Percentiles rank a stretch among this genome's conserved stretches.
phyloP scores from a whole-genome alignment of 1,140 invertebrate genomes.

The Reticulitermes speratus region DNA sequence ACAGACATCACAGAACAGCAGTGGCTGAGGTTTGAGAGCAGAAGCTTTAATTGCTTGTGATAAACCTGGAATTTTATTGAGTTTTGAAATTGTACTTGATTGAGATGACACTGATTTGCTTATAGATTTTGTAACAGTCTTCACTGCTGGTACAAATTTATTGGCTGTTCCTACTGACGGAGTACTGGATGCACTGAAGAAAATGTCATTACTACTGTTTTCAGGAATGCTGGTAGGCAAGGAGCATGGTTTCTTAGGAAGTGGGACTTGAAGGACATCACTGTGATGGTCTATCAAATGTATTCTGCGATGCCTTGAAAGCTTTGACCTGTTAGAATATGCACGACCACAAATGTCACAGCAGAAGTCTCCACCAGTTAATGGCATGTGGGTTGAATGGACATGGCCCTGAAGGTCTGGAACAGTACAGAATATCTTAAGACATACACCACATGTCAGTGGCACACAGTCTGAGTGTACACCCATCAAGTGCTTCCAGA shows the following conservation, averaged over 20 bases:
- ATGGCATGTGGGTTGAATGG: conserved; percentile 50
- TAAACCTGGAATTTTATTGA: not conserved
- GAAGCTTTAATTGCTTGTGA: too few species aligned
- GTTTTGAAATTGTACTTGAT: not conserved
- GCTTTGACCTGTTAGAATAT: conserved; percentile 57
- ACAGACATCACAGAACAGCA: conserved; percentile 47
- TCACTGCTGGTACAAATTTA: not conserved
- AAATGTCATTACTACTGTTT: not conserved
- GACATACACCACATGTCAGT: conserved; percentile 55
- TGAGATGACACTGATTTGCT: not conserved
- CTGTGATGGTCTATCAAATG: conserved; percentile 41
- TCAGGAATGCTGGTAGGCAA: not conserved
- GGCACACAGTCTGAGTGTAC: conserved; percentile 55
- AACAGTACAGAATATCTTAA: conserved; percentile 54
- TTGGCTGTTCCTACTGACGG: not conserved
- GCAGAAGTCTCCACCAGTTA: conserved; percentile 52
- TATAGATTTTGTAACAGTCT: not conserved
- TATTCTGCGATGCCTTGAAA: conserved; percentile 54
- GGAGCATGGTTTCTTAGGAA: not conserved
- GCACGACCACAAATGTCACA: conserved; percentile 57
- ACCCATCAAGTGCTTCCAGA: conserved; percentile 59
- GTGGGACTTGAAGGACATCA: not conserved
- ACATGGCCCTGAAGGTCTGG: conserved; percentile 51
- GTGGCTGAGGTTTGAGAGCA: not conserved
- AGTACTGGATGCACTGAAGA: not conserved